phyloP scores from a whole-genome alignment of 2,888 invertebrate genomes.

The Poecilus cupreus region DNA sequence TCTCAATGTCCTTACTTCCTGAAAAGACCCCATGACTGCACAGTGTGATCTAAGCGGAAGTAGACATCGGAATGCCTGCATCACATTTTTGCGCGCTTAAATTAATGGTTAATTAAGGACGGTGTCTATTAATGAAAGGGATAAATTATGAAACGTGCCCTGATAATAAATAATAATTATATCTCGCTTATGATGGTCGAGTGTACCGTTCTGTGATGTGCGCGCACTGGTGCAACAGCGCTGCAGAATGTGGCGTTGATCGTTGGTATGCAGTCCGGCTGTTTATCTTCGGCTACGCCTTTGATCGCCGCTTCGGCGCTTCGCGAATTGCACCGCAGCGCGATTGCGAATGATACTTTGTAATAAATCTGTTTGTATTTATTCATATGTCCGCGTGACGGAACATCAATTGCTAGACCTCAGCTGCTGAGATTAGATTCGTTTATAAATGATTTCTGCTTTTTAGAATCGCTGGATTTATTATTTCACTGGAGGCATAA shows the following conservation, averaged over 20 bases:
- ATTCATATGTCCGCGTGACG: slow-evolving; percentile 47
- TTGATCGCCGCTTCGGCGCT: background rate
- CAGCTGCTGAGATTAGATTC: background rate
- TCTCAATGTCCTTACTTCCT: no score
- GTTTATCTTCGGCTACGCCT: slow-evolving; percentile 49
- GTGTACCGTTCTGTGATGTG: slow-evolving; percentile 48
- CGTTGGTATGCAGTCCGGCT: slow-evolving; percentile 43
- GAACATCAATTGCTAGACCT: slow-evolving; percentile 29
- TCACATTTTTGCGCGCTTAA: slow-evolving; percentile 38
- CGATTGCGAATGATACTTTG: slow-evolving; percentile 19
- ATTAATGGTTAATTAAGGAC: slow-evolving; percentile 60
- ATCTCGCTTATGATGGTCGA: slow-evolving; percentile 40
- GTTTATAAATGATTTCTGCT: background rate
- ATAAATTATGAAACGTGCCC: slow-evolving; percentile 60
- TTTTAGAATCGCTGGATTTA: slow-evolving; percentile 1
- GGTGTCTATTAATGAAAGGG: slow-evolving; percentile 59
- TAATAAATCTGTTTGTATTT: slow-evolving; percentile 52
- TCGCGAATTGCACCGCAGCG: background rate
- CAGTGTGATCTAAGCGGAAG: slow-evolving; percentile 40
- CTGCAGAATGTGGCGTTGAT: slow-evolving; percentile 3
- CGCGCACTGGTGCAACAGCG: background rate
- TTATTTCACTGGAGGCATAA: no score
- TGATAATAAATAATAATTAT: slow-evolving; percentile 60
- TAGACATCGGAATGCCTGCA: slow-evolving; percentile 32
- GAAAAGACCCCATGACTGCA: background rate